phyloP scores from a whole-genome alignment of 2,113 vertebrate genomes.

The Sinocyclocheilus grahami region DNA sequence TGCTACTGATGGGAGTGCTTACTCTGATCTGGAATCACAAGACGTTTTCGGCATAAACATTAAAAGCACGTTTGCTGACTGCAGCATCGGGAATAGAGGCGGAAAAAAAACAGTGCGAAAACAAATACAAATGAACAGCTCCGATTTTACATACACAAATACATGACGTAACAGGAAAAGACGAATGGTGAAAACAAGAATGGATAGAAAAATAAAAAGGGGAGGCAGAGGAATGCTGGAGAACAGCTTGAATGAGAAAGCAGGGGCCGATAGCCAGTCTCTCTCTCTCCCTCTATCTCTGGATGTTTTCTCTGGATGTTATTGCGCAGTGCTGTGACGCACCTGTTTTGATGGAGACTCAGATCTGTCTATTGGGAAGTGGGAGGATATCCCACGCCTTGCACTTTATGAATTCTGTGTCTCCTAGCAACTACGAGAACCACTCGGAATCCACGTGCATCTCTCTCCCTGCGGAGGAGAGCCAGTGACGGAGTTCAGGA shows the following conservation, averaged over 20 bases:
- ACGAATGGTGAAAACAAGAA: neutral
- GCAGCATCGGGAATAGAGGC: neutral
- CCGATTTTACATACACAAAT: neutral
- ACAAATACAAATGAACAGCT: neutral
- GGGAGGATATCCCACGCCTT: constrained; percentile 69
- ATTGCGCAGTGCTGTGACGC: constrained; percentile 59
- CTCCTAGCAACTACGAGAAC: constrained; percentile 72
- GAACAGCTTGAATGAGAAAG: neutral
- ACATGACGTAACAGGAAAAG: neutral
- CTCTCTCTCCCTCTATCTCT: neutral
- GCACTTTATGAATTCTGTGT: constrained; percentile 69
- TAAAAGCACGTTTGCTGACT: constrained; percentile 3
- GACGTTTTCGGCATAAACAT: constrained; percentile 11
- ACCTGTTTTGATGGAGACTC: constrained; percentile 61
- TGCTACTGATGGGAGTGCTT: neutral
- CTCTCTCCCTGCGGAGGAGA: constrained; percentile 40
- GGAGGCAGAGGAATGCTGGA: neutral
- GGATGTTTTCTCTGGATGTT: constrained; percentile 24
- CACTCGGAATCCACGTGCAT: constrained; percentile 40
- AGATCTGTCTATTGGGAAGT: constrained; percentile 67
- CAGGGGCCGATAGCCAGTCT: constrained; percentile 19
- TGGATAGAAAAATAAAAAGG: neutral
- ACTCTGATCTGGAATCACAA: constrained; percentile 20
- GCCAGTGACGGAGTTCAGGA: constrained; percentile 45
- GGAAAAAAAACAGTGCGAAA: neutral